Percentiles rank a stretch among this genome's conserved stretches.
phyloP scores from a whole-genome alignment of 2,797 vertebrate species.

The Miichthys miiuy region DNA sequence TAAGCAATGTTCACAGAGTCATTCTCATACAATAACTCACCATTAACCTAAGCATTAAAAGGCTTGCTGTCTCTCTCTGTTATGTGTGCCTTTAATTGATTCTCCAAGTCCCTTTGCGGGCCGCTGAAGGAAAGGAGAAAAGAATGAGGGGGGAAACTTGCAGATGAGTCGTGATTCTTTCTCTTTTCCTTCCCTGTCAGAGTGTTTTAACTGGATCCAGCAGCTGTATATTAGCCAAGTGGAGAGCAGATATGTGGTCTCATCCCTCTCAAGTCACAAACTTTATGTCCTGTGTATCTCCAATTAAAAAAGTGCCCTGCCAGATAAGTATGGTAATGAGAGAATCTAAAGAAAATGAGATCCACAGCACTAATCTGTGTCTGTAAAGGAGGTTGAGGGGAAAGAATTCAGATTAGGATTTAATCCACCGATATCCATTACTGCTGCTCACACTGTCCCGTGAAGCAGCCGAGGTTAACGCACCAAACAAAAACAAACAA shows the following conservation, averaged over 20 bases:
- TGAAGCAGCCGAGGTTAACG: slow-evolving; percentile 34
- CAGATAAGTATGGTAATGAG: slow-evolving; percentile 79
- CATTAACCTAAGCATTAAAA: slow-evolving; percentile 81
- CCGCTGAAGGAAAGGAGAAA: slow-evolving; percentile 30
- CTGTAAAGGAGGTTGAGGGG: slow-evolving; percentile 66
- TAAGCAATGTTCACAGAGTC: slow-evolving; percentile 76
- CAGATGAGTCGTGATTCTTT: slow-evolving; percentile 46
- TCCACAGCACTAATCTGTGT: slow-evolving; percentile 74
- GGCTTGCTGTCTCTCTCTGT: slow-evolving; percentile 67
- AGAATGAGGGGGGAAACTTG: slow-evolving; percentile 48
- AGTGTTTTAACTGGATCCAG: slow-evolving; percentile 34
- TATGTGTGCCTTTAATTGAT: slow-evolving; percentile 79
- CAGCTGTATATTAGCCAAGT: slow-evolving; percentile 41
- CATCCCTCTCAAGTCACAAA: slow-evolving; percentile 43
- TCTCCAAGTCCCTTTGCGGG: slow-evolving; percentile 69
- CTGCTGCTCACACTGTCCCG: slow-evolving; percentile 41
- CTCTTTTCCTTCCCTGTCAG: slow-evolving; percentile 31
- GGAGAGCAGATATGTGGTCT: slow-evolving; percentile 14
- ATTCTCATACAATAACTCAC: slow-evolving; percentile 82
- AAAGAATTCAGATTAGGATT: slow-evolving; percentile 77
- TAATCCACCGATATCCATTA: slow-evolving; percentile 59
- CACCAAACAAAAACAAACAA: slow-evolving; percentile 64
- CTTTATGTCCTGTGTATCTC: slow-evolving; percentile 76
- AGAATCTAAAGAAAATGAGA: slow-evolving; percentile 70
- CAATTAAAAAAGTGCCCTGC: slow-evolving; percentile 75